A percentile compares a stretch with the other conserved stretches of the same genome.
phyloP scores from a whole-genome alignment of 2,888 invertebrate species.

The Ormyrus pomaceus region DNA sequence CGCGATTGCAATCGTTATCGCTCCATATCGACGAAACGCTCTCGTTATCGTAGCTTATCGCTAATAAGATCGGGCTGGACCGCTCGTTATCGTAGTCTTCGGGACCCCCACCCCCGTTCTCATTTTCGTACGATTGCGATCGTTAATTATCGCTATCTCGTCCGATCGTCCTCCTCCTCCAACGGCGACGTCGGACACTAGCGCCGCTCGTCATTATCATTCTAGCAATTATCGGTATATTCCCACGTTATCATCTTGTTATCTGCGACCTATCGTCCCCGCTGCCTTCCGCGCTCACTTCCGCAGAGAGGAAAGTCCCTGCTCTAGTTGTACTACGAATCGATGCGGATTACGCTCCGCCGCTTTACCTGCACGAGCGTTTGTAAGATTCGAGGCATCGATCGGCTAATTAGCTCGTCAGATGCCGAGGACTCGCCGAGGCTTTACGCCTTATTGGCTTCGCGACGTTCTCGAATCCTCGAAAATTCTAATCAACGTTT shows the following conservation, averaged over 20 bases:
- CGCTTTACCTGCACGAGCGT: background rate
- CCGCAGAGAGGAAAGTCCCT: background rate
- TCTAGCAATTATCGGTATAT: constrained; percentile 71
- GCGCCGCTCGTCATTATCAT: constrained; percentile 69
- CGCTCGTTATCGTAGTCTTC: constrained; percentile 73
- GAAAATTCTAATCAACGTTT: no score
- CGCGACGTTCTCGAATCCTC: no score
- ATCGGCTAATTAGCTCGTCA: background rate
- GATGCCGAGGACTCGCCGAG: no score
- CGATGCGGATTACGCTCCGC: background rate
- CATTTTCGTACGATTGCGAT: constrained; percentile 73
- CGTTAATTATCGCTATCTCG: constrained; percentile 74
- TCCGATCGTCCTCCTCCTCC: constrained; percentile 60
- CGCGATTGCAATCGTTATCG: constrained; percentile 61
- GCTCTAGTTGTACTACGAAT: background rate
- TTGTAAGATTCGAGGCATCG: background rate
- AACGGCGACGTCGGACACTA: background rate
- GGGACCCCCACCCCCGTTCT: constrained; percentile 64
- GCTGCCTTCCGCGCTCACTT: constrained; percentile 32
- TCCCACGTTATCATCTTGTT: constrained; percentile 71
- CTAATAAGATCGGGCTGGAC: constrained; percentile 73
- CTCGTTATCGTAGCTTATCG: constrained; percentile 72
- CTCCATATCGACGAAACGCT: constrained; percentile 61
- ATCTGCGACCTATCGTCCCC: constrained; percentile 62
- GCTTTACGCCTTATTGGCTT: no score